phyloP scores from a whole-genome alignment of 2,888 invertebrate genomes.

The Sarcophaga caerulescens region DNA sequence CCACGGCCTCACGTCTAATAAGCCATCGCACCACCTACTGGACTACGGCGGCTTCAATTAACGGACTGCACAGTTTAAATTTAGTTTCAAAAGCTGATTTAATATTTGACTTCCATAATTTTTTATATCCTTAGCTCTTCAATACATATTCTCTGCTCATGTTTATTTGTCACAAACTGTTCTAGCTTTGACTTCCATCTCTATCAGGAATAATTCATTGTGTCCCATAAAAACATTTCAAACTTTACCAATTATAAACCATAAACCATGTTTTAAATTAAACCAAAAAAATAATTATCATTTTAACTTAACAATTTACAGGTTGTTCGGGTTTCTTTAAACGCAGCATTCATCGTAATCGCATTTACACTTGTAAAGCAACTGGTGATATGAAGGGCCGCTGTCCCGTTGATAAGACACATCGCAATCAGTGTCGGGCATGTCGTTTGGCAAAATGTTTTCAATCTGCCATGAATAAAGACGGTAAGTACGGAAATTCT shows the following conservation, averaged over 20 bases:
- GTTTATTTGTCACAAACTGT: too few relatives aligned
- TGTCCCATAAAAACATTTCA: background rate
- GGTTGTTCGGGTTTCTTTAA: conserved; percentile 98
- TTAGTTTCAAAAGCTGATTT: too few relatives aligned
- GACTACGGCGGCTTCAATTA: too few relatives aligned
- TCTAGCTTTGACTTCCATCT: too few relatives aligned
- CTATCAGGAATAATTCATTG: background rate
- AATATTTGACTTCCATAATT: too few relatives aligned
- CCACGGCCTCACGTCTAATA: too few relatives aligned
- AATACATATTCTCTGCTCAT: too few relatives aligned
- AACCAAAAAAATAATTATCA: background rate
- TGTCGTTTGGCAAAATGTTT: conserved; percentile 97
- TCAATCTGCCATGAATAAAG: conserved; percentile 98
- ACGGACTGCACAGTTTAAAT: too few relatives aligned
- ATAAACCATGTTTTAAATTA: too few relatives aligned
- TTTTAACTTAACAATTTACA: conserved; percentile 76
- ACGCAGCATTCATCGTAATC: conserved; percentile 96
- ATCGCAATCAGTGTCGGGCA: conserved; percentile 98
- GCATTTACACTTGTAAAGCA: conserved; percentile 98
- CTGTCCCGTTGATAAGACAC: conserved; percentile 98
- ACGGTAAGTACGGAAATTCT: conserved; percentile 87
- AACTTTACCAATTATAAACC: too few relatives aligned
- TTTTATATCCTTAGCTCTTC: too few relatives aligned
- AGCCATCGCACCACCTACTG: too few relatives aligned
- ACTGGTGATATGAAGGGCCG: conserved; percentile 95